Percentiles rank a stretch among this genome's conserved stretches.
These are phyloP conservation scores for Pseudococcus viburni DNA, from an alignment of 2,888 invertebrate species.

Conservation along the genomic window DNA sequence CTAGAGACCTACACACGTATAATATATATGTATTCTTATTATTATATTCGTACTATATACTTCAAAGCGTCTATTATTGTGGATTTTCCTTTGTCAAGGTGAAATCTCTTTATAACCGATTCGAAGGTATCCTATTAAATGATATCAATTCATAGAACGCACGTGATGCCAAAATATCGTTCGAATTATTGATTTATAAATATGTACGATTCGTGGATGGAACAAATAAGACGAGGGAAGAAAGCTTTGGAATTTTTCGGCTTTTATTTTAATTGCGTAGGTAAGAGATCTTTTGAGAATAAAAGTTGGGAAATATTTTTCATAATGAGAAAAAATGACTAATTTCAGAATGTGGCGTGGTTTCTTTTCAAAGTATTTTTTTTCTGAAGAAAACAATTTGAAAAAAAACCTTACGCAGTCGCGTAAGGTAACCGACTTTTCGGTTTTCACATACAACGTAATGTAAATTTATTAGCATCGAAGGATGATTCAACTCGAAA, in stretches of 20 bases:
- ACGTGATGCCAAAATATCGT: slow-evolving; percentile 33
- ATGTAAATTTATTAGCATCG: too few relatives aligned
- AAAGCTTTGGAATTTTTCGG: neutral
- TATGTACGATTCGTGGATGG: neutral
- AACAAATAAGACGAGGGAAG: neutral
- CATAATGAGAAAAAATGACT: too few relatives aligned
- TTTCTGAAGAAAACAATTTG: too few relatives aligned
- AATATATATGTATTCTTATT: slow-evolving; percentile 5
- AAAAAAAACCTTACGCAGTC: too few relatives aligned
- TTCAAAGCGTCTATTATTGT: slow-evolving; percentile 16
- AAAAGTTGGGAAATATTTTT: neutral
- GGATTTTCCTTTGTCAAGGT: slow-evolving; percentile 33
- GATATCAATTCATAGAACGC: slow-evolving; percentile 11
- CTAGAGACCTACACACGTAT: neutral
- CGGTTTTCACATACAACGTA: too few relatives aligned
- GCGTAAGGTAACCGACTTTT: too few relatives aligned
- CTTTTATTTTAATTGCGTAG: neutral
- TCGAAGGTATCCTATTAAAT: slow-evolving; percentile 16
- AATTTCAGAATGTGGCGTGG: too few relatives aligned
- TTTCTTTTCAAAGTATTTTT: too few relatives aligned
- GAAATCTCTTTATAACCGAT: slow-evolving; percentile 36
- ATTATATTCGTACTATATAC: neutral
- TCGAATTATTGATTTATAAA: neutral
- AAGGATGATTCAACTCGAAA: too few relatives aligned
- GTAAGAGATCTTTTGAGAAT: neutral